Conservation (phyloP, 2,888 invertebrate species). For the Eristalis arbustorum region DNA sequence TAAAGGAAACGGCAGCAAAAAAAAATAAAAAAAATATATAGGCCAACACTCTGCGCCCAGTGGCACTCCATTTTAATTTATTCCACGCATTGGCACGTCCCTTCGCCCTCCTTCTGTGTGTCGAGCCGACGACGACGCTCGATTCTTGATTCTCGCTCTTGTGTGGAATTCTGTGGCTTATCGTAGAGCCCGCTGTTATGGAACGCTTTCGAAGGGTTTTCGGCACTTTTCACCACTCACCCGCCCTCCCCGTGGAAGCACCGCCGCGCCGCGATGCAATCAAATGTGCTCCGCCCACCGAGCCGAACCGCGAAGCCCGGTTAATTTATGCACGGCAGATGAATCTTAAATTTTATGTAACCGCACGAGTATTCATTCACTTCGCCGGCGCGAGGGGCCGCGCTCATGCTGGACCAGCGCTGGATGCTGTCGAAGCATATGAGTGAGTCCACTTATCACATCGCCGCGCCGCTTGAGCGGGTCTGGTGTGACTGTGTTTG, state of each 20-base stretch:
- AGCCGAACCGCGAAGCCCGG: constrained; percentile 47
- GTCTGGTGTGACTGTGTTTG: constrained; percentile 29
- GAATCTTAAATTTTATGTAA: constrained; percentile 69
- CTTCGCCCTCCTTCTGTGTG: background rate
- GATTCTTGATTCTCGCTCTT: background rate
- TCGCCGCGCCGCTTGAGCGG: constrained; percentile 3
- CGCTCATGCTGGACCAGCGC: constrained; percentile 3
- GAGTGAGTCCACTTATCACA: constrained; percentile 63
- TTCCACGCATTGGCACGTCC: constrained; percentile 52
- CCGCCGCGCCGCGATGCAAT: constrained; percentile 28
- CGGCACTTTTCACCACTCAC: background rate
- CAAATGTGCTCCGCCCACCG: constrained; percentile 14
- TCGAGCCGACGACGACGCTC: background rate
- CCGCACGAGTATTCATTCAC: constrained; percentile 47
- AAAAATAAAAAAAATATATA: constrained; percentile 5
- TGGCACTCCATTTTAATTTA: constrained; percentile 67
- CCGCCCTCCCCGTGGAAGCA: background rate
- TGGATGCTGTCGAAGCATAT: constrained; percentile 32
- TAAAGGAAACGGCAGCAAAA: constrained; percentile 9
- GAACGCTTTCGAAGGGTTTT: background rate
- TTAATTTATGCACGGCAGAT: constrained; percentile 65
- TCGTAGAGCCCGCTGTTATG: constrained; percentile 6
- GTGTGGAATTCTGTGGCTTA: constrained; percentile 24
- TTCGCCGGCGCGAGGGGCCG: background rate
- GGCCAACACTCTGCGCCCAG: constrained; percentile 51